These are phyloP conservation scores for Lydus trimaculatus DNA, from an alignment of 2,888 invertebrate genomes.

Conservation along the genomic window DNA sequence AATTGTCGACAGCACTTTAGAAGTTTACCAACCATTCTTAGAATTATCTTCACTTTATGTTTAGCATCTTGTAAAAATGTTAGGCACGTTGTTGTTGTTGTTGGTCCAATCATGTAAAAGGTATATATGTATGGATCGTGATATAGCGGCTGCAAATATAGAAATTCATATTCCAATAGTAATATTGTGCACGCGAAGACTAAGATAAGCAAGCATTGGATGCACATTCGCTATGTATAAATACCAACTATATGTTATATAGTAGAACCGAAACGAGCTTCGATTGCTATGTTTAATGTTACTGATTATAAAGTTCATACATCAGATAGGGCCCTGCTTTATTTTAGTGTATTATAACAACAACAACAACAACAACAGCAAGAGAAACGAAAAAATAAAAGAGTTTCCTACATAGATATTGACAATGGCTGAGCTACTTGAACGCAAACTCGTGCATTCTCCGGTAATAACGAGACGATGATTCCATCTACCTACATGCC, in stretches of 20 bases:
- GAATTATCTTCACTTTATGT: slow-evolving; percentile 8
- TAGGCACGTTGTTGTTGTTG: slow-evolving; percentile 9
- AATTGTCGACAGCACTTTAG: slow-evolving; percentile 7
- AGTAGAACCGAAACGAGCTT: slow-evolving; percentile 19
- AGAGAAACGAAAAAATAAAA: not conserved
- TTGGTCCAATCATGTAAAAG: not conserved
- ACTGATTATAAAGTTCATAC: slow-evolving; percentile 45
- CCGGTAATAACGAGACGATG: slow-evolving; percentile 43
- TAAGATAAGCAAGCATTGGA: slow-evolving; percentile 8
- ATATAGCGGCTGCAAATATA: slow-evolving; percentile 39
- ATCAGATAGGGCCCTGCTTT: slow-evolving; percentile 44
- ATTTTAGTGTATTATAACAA: slow-evolving; percentile 36
- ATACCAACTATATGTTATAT: slow-evolving; percentile 20
- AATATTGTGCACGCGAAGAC: slow-evolving; percentile 41
- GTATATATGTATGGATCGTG: slow-evolving; percentile 17
- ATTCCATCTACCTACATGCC: slow-evolving; percentile 44
- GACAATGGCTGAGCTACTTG: slow-evolving; percentile 49
- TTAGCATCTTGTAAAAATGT: slow-evolving; percentile 13
- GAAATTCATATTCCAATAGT: slow-evolving; percentile 41
- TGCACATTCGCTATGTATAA: not conserved
- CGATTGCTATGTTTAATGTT: slow-evolving; percentile 33
- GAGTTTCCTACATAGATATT: slow-evolving; percentile 46
- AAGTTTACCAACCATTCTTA: slow-evolving; percentile 11
- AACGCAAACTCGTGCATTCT: slow-evolving; percentile 51
- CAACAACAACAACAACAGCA: not conserved